Evolutionary conservation across 2,888 invertebrate genomes (phyloP).

Genomic region (Oeneis ivallda): DNA sequence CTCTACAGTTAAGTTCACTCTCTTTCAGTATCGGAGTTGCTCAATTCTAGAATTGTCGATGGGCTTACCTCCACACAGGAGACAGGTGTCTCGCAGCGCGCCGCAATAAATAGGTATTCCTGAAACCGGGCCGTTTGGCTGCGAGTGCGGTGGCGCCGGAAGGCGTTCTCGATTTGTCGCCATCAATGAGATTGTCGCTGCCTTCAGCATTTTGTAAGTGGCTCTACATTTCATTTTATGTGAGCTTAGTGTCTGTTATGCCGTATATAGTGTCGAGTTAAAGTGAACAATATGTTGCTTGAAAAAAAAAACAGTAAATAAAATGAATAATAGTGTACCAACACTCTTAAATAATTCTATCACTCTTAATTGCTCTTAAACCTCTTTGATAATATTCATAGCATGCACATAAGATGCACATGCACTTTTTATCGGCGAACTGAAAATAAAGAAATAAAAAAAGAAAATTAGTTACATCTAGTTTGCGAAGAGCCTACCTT

Average conservation of each 20-base stretch:
- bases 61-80: conserved; percentile 43
- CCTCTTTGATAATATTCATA: no score
- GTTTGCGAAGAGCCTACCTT: no score
- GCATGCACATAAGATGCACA: no score
- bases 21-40: background rate
- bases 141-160: conserved; percentile 54
- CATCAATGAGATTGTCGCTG: conserved; percentile 76
- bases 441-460: no score
- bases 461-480: no score
- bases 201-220: conserved; percentile 74
- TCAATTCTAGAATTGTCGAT: conserved; percentile 12
- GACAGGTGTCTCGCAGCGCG: conserved; percentile 68
- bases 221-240: conserved; percentile 74
- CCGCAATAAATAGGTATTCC: conserved; percentile 77
- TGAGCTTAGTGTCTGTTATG: conserved; percentile 18
- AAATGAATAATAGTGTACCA: no score
- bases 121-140: conserved; percentile 55
- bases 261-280: background rate
- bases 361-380: no score
- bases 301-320: no score
- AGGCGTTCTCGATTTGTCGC: conserved; percentile 79
- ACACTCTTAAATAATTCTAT: no score
- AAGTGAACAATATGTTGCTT: background rate
- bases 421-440: no score
- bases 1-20: no score